phyloP scores from a whole-genome alignment of 2,888 invertebrate species.

The Ectemnius continuus region DNA sequence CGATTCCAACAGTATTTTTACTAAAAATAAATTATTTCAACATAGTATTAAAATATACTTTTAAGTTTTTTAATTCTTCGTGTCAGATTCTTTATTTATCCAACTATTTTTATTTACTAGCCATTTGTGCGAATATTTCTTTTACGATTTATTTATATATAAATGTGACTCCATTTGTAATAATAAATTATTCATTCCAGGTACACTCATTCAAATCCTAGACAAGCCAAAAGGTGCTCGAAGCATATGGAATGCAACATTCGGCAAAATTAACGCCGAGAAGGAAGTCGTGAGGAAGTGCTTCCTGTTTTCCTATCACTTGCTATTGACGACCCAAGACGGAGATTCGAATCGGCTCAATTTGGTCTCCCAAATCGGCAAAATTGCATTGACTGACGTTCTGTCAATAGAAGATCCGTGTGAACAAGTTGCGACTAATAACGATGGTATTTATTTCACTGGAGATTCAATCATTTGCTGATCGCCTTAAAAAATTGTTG shows the following conservation, averaged over 20 bases:
- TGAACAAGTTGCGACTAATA: constrained; percentile 82
- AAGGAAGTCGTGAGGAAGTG: constrained; percentile 89
- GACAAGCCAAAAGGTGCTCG: constrained; percentile 81
- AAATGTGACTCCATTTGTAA: too few relatives aligned
- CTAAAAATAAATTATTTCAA: too few relatives aligned
- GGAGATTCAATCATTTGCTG: too few relatives aligned
- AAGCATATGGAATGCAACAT: constrained; percentile 80
- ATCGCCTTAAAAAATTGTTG: too few relatives aligned
- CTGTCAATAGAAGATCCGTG: constrained; percentile 91
- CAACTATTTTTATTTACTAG: too few relatives aligned
- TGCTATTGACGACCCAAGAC: constrained; percentile 86
- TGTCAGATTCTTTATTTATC: too few relatives aligned
- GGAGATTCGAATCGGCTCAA: constrained; percentile 92
- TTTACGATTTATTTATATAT: too few relatives aligned
- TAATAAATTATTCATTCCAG: constrained; percentile 77
- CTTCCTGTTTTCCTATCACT: constrained; percentile 94
- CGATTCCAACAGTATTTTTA: too few relatives aligned
- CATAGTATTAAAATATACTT: too few relatives aligned
- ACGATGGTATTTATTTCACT: constrained; percentile 80
- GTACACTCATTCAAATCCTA: constrained; percentile 87
- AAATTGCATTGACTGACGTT: constrained; percentile 90
- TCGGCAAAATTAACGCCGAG: constrained; percentile 79
- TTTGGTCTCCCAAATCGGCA: constrained; percentile 88
- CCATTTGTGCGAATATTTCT: too few relatives aligned
- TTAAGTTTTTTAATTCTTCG: too few relatives aligned